Conservation (phyloP, 2,888 invertebrate species). For the Osmoderma eremita region DNA sequence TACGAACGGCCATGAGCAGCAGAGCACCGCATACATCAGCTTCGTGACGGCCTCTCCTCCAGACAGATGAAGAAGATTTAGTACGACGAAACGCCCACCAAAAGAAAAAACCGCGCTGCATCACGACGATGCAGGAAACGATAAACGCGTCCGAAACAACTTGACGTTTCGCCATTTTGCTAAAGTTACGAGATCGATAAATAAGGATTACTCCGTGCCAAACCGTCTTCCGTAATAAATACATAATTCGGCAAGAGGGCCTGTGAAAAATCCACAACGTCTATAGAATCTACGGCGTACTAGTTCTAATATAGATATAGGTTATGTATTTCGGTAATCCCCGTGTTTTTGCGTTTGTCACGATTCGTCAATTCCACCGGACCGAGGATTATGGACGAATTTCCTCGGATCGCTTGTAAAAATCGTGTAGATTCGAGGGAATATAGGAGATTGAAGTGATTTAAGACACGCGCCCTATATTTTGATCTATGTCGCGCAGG, state of each 20-base stretch:
- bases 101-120: slow-evolving; percentile 10
- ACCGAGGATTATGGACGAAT: slow-evolving; percentile 1
- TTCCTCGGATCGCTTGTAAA: slow-evolving; percentile 18
- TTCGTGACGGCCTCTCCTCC: slow-evolving; percentile 21
- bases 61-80: slow-evolving; percentile 22
- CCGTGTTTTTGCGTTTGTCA: slow-evolving; percentile 31
- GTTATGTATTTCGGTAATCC: slow-evolving; percentile 39
- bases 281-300: neutral
- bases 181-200: slow-evolving; percentile 36
- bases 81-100: slow-evolving; percentile 21
- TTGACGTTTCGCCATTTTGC: slow-evolving; percentile 27
- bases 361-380: slow-evolving; percentile 7
- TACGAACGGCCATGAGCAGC: slow-evolving; percentile 6
- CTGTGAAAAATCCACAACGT: slow-evolving; percentile 24
- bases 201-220: slow-evolving; percentile 26
- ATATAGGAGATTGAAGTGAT: neutral
- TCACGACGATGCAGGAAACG: slow-evolving; percentile 24
- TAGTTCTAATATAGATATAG: slow-evolving; percentile 21
- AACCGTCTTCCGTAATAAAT: slow-evolving; percentile 17
- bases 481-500: neutral
- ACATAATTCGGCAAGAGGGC: slow-evolving; percentile 23
- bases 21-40: neutral
- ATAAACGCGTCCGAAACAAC: slow-evolving; percentile 7
- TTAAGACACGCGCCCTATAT: slow-evolving; percentile 3
- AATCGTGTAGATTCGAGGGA: neutral